Evolutionary conservation across 2,797 vertebrate genomes (phyloP).

Genomic region (Syngnathus acus): DNA sequence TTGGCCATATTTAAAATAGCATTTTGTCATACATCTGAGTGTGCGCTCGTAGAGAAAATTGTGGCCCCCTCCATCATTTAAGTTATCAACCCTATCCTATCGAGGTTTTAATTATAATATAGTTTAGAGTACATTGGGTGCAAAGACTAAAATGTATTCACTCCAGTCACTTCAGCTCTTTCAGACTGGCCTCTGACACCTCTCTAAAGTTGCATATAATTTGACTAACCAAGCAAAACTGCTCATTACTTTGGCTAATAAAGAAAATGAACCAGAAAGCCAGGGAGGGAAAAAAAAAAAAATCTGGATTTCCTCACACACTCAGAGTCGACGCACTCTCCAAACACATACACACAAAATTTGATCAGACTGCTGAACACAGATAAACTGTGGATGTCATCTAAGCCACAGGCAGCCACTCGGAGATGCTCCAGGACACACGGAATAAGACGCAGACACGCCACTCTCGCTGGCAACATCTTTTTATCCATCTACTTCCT

Average conservation of each 20-base stretch:
- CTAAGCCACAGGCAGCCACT: slow-evolving; percentile 34
- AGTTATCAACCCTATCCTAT: too few relatives aligned
- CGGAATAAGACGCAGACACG: slow-evolving; percentile 43
- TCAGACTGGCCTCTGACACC: background rate
- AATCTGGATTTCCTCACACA: slow-evolving; percentile 61
- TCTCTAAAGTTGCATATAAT: slow-evolving; percentile 83
- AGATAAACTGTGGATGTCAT: slow-evolving; percentile 46
- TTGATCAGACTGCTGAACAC: slow-evolving; percentile 27
- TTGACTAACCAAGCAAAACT: slow-evolving; percentile 87
- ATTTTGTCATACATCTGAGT: too few relatives aligned
- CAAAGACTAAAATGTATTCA: background rate
- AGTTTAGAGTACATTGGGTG: background rate
- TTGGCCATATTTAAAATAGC: too few relatives aligned
- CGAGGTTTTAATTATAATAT: too few relatives aligned
- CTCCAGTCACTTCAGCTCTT: background rate
- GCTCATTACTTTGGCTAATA: slow-evolving; percentile 83
- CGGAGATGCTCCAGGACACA: slow-evolving; percentile 41
- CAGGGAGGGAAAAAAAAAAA: slow-evolving; percentile 23
- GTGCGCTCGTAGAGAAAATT: too few relatives aligned
- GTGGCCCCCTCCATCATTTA: too few relatives aligned
- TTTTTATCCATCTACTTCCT: slow-evolving; percentile 71
- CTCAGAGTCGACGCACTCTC: slow-evolving; percentile 10
- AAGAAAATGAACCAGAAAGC: slow-evolving; percentile 85
- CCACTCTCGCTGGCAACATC: slow-evolving; percentile 64
- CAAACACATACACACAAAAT: background rate